Base-by-base conservation (phyloP, 1,140 invertebrate genomes). In the Dendrolimus kikuchii region DNA sequence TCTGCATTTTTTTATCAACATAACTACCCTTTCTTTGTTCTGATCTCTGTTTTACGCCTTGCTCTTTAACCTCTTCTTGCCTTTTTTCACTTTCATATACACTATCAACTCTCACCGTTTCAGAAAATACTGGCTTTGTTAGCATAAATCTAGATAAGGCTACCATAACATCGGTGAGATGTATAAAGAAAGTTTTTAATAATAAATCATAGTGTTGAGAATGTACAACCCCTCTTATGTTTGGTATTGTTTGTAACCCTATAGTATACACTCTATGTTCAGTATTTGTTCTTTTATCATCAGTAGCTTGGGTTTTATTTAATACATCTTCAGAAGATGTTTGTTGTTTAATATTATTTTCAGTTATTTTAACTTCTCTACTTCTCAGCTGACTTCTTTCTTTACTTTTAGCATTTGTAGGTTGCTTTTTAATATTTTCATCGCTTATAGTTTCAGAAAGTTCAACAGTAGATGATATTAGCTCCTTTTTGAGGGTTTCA, bases 161-260 rank as follows among this genome's bases (percentile, higher is more conserved):
- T 4, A 87, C 75, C 78, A 87, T 82, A 8, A 88, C 73, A 53
- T 86, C 78, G 5, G 85, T 87, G 45, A 87, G 56, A 64, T 87
- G 77, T 23, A 85, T 63, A 53, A 87, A 81, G 60, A 88, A 86
- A 5, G 74, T 82, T 66, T 82, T 86, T 7, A 88, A 52, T 40
- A 86, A 48, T 43, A 75, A 62, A 56, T 81, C 62, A 39, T 71
- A 77, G 44, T 77, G 67, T 41, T 66, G 58, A 4, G 68, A 69
- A 44, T 76, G 65, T 5, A 63, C 55, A 36, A 49, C 55, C 2
- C 68, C 69, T 55, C 55, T 71, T 39, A 86, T 69, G 52, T 75
- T 68, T 10, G 74, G 69, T 48, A 86, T 78, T 0, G 76, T 77
- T 63, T 86, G 72, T 47, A 74, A 59, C 23, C 80, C 82, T 49